Evolutionary conservation across 2,797 vertebrate genomes (phyloP), one percentile per base, ranked within the genome.

Genomic region (Tenualosa thibaudeaui): DNA sequence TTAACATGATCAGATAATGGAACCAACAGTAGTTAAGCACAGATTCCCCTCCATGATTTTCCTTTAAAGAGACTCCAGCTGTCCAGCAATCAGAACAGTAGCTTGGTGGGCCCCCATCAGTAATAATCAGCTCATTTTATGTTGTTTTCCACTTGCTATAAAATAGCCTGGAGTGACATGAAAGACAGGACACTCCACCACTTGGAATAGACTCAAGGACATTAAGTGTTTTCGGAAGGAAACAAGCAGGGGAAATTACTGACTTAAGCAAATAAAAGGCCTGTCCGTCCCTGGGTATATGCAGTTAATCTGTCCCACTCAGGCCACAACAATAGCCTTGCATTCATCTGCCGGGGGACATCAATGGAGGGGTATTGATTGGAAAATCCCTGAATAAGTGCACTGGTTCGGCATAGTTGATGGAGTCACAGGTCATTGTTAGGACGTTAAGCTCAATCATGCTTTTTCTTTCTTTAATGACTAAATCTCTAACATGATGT

Each of bases 391-490:
- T 37, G 58, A 83, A 89, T 87, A 62, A 84, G 60, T 53, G 81
- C 22, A 5, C 17, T 15, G 81, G 19, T 65, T 46, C 40, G 43
- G 71, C 17, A 78, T 82, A 87, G 83, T 82, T n/a, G 54, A 43
- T 31, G 9, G 81, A 68, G 24, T 40, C 71, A 78, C 71, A 78
- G 71, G 71, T 78, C 71, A 78, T 78, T 78, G 71, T 78, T 22
- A 19, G 4, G 37, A 78, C 71, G 71, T 78, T 78, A 78, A 78
- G 71, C 71, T 78, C 71, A 43, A 46, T 43, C 71, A 78, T 78
- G 71, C 71, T 78, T 75, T 50, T 56, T 88, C 87, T 83, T 62
- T 91, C 90, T 91, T 91, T 86, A 46, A 43, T 78, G 71, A 22
- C 37, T 46, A 78, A 78, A 78, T 43, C 71, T 19, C 71, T 46